These are phyloP conservation scores for Plebejus anna DNA, from an alignment of 2,888 invertebrate species.

Conservation along the genomic window DNA sequence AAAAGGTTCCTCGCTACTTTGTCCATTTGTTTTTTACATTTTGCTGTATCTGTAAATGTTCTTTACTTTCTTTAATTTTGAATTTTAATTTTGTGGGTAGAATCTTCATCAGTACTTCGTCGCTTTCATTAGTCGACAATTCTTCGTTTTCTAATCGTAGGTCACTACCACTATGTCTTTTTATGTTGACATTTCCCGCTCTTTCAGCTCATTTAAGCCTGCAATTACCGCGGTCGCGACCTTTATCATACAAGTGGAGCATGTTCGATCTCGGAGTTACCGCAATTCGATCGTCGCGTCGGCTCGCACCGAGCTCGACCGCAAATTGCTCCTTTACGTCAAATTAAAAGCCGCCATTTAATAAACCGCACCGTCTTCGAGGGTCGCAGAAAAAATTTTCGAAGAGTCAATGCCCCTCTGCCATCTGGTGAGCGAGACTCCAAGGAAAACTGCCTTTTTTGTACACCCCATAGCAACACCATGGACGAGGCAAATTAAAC, in stretches of 20 bases:
- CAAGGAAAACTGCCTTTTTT: constrained; percentile 46
- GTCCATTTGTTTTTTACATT: no score
- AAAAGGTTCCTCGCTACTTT: no score
- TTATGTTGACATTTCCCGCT: not conserved
- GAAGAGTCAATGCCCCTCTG: constrained; percentile 69
- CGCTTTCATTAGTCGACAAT: not conserved
- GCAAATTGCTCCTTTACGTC: constrained; percentile 54
- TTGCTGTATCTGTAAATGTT: no score
- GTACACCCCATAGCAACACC: constrained; percentile 53
- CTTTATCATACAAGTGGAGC: not conserved
- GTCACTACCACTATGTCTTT: no score
- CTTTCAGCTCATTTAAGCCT: not conserved
- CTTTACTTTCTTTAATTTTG: no score
- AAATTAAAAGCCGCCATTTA: constrained; percentile 57
- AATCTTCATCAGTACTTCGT: no score
- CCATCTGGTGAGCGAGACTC: constrained; percentile 66
- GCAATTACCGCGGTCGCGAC: not conserved
- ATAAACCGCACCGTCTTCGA: constrained; percentile 60
- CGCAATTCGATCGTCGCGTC: not conserved
- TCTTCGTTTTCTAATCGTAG: not conserved
- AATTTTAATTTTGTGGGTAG: no score
- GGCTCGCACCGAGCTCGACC: constrained; percentile 40
- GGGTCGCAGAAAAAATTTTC: constrained; percentile 65
- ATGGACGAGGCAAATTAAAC: constrained; percentile 33
- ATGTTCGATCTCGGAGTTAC: not conserved